Evolutionary conservation across 2,888 invertebrate species (phyloP), one percentile per base, ranked within the genome.

Genomic region (Myathropa florea): DNA sequence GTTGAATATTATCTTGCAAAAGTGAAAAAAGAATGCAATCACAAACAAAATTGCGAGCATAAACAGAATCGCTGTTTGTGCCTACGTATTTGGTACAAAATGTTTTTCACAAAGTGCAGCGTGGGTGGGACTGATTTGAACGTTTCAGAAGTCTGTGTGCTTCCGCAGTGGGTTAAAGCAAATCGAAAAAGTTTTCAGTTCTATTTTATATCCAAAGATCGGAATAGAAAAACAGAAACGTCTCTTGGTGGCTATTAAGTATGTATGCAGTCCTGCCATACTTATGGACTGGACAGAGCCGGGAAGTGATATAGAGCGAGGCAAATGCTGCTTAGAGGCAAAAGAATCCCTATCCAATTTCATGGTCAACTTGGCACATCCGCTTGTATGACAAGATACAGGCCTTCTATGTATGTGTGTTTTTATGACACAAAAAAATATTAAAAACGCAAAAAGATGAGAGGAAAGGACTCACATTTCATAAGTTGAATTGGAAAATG

Each of bases 291-390:
- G 57, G 39, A 18, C 55, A 55, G 36, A 36, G 21, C 28, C 64
- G n/a, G 14, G 39, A 46, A 23, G 14, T 12, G 67, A 59, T 36
- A 24, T 18, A 63, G 53, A 24, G 14, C 24, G 53, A 23, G 30
- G 12, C 24, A 28, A n/a, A 18, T 33, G 24, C 24, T 39, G 53
- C 76, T 60, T 30, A 24, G 30, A 53, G 60, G 30, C 67, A 46
- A 39, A 59, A 18, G 23, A 67, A 67, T 46, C 26, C 46, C 67
- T 18, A 76, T 68, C 60, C 76, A 76, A 76, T 76, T 76, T 76
- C 76, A 76, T 61, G 76, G 76, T 76, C 76, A 76, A 68, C 67
- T 68, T 61, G 67, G 76, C 76, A 76, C 24, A 67, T 68, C 76
- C 67, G 53, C 33, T 76, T 68, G 30, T 36, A 33, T 30, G 65